Conservation (phyloP, 2,797 vertebrate genomes). For the Diplodus sargus region DNA sequence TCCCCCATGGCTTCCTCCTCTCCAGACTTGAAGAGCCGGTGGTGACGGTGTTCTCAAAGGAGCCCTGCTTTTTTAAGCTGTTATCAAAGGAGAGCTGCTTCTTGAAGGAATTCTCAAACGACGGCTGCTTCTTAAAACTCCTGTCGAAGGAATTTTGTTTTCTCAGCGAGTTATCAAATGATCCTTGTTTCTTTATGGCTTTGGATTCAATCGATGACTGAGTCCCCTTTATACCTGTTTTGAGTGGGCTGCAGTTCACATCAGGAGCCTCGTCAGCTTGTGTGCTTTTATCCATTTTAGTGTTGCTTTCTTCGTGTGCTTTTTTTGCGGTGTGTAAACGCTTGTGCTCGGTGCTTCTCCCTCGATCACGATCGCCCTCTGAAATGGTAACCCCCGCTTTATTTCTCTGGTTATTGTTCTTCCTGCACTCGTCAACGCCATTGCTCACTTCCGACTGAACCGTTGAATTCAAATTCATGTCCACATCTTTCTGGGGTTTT, state of each 20-base stretch:
- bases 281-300: constrained; percentile 77
- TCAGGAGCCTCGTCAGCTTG: constrained; percentile 71
- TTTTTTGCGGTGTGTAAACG: constrained; percentile 17
- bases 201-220: constrained; percentile 62
- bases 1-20: constrained; percentile 85
- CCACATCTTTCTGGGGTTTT: constrained; percentile 68
- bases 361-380: constrained; percentile 30
- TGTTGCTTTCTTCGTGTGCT: constrained; percentile 57
- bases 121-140: constrained; percentile 78
- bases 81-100: constrained; percentile 83
- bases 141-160: constrained; percentile 82
- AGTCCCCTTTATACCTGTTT: constrained; percentile 61
- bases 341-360: constrained; percentile 43
- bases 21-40: constrained; percentile 77
- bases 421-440: constrained; percentile 42
- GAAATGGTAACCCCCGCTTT: constrained; percentile 16
- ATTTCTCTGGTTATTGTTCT: constrained; percentile 62
- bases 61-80: constrained; percentile 75
- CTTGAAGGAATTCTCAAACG: constrained; percentile 78
- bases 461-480: constrained; percentile 80
- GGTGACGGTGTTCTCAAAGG: constrained; percentile 71
- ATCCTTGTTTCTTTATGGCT: constrained; percentile 77
- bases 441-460: constrained; percentile 68
- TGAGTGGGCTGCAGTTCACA: constrained; percentile 53
- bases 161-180: constrained; percentile 75